Evolutionary conservation across 2,113 vertebrate species (phyloP), one percentile per base, ranked within the genome.

Genomic region (Cyphomyrus plagiostoma): DNA sequence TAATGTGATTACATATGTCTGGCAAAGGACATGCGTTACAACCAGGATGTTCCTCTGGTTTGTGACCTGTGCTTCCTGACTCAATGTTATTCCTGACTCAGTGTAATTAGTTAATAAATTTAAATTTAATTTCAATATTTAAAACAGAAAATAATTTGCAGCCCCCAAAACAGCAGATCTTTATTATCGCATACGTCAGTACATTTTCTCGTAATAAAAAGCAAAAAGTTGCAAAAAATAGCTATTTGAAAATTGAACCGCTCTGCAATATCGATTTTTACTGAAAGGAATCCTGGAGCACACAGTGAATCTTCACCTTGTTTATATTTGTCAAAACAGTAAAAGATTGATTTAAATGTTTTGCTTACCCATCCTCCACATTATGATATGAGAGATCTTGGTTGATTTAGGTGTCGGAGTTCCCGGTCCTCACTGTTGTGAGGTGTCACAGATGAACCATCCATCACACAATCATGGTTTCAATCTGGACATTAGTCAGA

Each of bases 401-500:
- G 49, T 13, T 58, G 39, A 77, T 85, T 56, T 52, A 58, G 74
- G 70, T 85, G 74, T 17, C 66, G 56, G 39, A 84, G 74, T 88
- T 89, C 86, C 80, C 62, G 49, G 26, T 89, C 82, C 90, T 45
- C 35, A 17, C 58, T 85, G 53, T 42, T 30, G 62, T 45, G 58
- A 62, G 42, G 83, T 58, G 70, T 42, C 13, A 39, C 10, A 42
- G 39, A 52, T 88, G 83, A 74, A 56, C 87, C 77, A 92, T 91
- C 89, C 70, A 74, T 92, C 85, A 89, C 56, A 3, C 4, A 9
- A 23, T 42, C 46, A 11, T 10, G 62, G 58, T 58, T 49, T 23
- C 53, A 89, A 62, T 82, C 53, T 58, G 86, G 74, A 77, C 83
- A 66, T 84, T 70, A 86, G 49, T 86, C 89, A 88, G 88, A 62